phyloP scores from a whole-genome alignment of 2,113 vertebrate species.

The Xerus inauris region DNA sequence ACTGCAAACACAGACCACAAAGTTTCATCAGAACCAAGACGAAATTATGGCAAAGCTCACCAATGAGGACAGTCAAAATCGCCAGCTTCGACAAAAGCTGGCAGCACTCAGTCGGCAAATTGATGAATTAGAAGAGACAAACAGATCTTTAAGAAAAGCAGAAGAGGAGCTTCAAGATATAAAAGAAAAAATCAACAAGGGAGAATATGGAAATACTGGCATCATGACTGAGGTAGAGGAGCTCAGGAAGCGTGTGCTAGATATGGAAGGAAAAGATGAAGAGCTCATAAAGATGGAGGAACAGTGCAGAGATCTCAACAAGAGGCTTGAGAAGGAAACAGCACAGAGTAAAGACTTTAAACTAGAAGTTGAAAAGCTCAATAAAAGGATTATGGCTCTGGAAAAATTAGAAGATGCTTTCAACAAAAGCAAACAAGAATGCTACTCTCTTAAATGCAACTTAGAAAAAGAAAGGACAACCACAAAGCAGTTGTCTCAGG shows the following conservation, averaged over 20 bases:
- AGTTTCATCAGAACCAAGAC: conserved; percentile 92
- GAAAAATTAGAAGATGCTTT: conserved; percentile 97
- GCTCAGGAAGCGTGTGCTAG: conserved; percentile 93
- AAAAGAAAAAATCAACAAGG: conserved; percentile 93
- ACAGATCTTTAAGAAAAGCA: conserved; percentile 93
- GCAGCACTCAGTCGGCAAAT: conserved; percentile 94
- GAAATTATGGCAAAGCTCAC: conserved; percentile 95
- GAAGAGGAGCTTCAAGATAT: conserved; percentile 97
- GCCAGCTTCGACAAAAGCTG: conserved; percentile 94
- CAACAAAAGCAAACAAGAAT: conserved; percentile 96
- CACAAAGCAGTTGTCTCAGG: conserved; percentile 93
- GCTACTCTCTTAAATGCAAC: conserved; percentile 92
- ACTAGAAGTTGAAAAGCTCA: conserved; percentile 95
- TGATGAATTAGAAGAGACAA: conserved; percentile 96
- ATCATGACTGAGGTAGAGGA: conserved; percentile 95
- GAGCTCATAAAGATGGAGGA: conserved; percentile 97
- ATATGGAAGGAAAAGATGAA: conserved; percentile 99
- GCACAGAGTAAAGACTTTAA: conserved; percentile 92
- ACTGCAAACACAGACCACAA: conserved; percentile 87
- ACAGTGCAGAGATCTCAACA: conserved; percentile 95
- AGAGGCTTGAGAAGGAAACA: conserved; percentile 95
- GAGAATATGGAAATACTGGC: conserved; percentile 92
- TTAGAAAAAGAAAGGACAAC: conserved; percentile 94
- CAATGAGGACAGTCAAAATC: conserved; percentile 94
- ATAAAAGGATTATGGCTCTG: conserved; percentile 94